Conservation (phyloP, 2,113 vertebrate genomes). For the Tinamus guttatus region DNA sequence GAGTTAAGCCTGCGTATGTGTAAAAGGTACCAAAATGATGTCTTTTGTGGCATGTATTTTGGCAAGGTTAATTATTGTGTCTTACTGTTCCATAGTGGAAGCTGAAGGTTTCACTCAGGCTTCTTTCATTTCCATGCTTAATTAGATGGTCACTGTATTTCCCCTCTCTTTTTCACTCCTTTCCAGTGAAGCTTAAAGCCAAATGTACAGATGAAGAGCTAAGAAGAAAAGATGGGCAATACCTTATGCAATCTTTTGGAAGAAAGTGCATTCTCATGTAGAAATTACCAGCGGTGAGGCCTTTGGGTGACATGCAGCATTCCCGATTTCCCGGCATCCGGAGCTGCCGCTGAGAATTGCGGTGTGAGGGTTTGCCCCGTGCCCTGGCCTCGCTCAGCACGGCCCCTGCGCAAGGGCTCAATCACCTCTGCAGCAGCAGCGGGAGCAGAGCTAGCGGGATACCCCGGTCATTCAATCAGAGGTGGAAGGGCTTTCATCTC, state of each 20-base stretch:
- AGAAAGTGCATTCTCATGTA: not conserved
- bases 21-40: not conserved
- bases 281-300: slow-evolving; percentile 30
- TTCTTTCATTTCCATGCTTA: not conserved
- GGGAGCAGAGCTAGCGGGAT: not conserved
- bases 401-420: slow-evolving; percentile 30
- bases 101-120: not conserved
- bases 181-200: too few species aligned
- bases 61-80: not conserved
- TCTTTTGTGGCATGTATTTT: not conserved
- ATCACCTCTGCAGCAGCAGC: slow-evolving; percentile 3
- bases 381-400: slow-evolving; percentile 49
- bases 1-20: not conserved
- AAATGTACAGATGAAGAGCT: too few species aligned
- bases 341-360: slow-evolving; percentile 54
- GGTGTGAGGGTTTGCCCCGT: slow-evolving; percentile 53
- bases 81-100: not conserved
- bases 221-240: not conserved
- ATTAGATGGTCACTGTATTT: not conserved
- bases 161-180: not conserved
- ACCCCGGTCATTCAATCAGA: slow-evolving; percentile 40
- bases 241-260: slow-evolving; percentile 5
- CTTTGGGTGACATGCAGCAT: not conserved
- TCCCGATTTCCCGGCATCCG: slow-evolving; percentile 15
- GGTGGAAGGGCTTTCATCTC: slow-evolving; percentile 33